Evolutionary conservation across 2,888 invertebrate genomes (phyloP).

Genomic region (Drosophila robusta): DNA sequence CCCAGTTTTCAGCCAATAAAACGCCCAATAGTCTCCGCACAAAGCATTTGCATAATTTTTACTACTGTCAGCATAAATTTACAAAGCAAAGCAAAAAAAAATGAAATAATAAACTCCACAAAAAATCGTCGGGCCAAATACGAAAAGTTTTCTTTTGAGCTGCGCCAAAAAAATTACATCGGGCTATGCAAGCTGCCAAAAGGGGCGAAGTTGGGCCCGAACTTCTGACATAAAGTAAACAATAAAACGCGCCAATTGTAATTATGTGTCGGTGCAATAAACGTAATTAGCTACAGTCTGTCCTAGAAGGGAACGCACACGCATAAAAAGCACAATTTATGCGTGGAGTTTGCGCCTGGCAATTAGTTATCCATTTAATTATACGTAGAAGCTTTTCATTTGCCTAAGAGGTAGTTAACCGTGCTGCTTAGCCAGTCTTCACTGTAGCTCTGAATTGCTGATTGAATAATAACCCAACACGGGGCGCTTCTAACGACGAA

Average conservation of each 20-base stretch:
- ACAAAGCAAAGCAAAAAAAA: conserved; percentile 16
- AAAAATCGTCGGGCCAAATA: conserved; percentile 55
- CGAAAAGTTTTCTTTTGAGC: conserved; percentile 56
- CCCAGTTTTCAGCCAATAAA: conserved; percentile 32
- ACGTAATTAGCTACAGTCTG: conserved; percentile 55
- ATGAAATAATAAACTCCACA: conserved; percentile 42
- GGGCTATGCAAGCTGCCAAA: conserved; percentile 3
- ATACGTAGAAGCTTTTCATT: conserved; percentile 5
- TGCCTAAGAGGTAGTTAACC: background rate
- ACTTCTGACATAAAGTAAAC: conserved; percentile 69
- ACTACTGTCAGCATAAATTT: conserved; percentile 68
- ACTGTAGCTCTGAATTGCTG: conserved; percentile 37
- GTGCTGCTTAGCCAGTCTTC: conserved; percentile 10
- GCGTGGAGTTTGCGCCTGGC: conserved; percentile 15
- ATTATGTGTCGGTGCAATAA: conserved; percentile 56
- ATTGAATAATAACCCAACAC: conserved; percentile 57
- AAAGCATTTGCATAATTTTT: conserved; percentile 59
- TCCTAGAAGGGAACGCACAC: conserved; percentile 1
- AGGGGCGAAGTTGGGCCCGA: conserved; percentile 1
- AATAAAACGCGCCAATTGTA: conserved; percentile 66
- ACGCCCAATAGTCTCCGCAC: conserved; percentile 26
- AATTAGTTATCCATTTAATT: conserved; percentile 56
- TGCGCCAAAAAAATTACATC: conserved; percentile 46
- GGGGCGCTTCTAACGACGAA: conserved; percentile 10
- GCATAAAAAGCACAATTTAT: conserved; percentile 36